Conservation (phyloP, 2,113 vertebrate genomes). For the Ciconia stormi region DNA sequence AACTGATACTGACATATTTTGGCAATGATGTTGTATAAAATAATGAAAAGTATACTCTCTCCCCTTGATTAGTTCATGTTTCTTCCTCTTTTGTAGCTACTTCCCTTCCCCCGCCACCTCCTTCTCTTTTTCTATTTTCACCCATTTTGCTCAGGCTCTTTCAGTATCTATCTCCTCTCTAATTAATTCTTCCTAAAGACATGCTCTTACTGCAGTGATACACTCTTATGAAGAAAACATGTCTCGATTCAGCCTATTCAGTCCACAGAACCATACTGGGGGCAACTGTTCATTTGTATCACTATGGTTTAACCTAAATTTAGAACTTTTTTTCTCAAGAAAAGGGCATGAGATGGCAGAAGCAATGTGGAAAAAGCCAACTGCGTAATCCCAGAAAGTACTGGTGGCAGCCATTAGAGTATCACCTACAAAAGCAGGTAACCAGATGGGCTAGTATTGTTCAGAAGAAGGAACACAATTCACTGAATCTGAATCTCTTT, state of each 20-base stretch:
- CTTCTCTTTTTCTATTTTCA: background rate
- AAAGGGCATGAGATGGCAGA: background rate
- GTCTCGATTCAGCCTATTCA: background rate
- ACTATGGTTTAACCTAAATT: background rate
- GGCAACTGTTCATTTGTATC: background rate
- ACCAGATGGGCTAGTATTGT: background rate
- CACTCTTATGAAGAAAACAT: background rate
- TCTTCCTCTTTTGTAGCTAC: background rate
- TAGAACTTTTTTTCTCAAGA: background rate
- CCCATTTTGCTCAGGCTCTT: background rate
- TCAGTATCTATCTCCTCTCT: background rate
- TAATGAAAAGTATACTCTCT: background rate
- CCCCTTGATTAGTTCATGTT: background rate
- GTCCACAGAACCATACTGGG: background rate
- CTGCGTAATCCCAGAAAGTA: background rate
- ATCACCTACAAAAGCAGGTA: background rate
- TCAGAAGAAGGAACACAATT: background rate
- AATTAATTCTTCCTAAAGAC: background rate
- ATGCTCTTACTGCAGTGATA: background rate
- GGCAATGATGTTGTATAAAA: background rate
- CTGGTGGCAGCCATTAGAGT: background rate
- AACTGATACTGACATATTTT: background rate
- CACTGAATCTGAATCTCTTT: accelerated
- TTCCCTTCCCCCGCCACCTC: background rate
- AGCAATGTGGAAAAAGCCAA: background rate